A percentile compares a stretch with the other conserved stretches of the same genome.
Conservation (phyloP, 2,888 invertebrate genomes). For the Ornithoptera alexandrae region DNA sequence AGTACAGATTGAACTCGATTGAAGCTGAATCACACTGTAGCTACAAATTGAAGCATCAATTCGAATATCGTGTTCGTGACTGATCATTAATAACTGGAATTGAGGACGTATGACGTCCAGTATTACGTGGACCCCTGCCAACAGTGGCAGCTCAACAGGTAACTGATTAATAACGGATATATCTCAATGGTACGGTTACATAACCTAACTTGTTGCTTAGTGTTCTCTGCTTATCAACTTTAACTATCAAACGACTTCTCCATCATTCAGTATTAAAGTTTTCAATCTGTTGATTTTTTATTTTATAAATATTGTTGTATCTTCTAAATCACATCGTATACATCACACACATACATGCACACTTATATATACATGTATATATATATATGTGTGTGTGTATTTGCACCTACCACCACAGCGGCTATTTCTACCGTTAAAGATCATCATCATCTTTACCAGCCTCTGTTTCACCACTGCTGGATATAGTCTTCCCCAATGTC, state of each 20-base stretch:
- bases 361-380: no score
- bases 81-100: conserved; percentile 17
- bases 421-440: no score
- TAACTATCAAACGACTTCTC: background rate
- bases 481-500: no score
- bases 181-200: background rate
- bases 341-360: no score
- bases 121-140: conserved; percentile 2
- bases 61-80: conserved; percentile 8
- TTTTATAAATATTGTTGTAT: no score
- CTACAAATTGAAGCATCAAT: conserved; percentile 1
- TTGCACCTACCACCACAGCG: no score
- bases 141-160: conserved; percentile 11
- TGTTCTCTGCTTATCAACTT: background rate
- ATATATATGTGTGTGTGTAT: no score
- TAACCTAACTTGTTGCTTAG: background rate
- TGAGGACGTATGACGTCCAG: background rate
- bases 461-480: no score
- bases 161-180: background rate
- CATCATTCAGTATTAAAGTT: no score
- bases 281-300: no score
- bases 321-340: no score
- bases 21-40: background rate
- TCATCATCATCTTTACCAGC: no score
- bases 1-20: background rate